Evolutionary conservation across 2,113 vertebrate species (phyloP).

Genomic region (Epinephelus fuscoguttatus): DNA sequence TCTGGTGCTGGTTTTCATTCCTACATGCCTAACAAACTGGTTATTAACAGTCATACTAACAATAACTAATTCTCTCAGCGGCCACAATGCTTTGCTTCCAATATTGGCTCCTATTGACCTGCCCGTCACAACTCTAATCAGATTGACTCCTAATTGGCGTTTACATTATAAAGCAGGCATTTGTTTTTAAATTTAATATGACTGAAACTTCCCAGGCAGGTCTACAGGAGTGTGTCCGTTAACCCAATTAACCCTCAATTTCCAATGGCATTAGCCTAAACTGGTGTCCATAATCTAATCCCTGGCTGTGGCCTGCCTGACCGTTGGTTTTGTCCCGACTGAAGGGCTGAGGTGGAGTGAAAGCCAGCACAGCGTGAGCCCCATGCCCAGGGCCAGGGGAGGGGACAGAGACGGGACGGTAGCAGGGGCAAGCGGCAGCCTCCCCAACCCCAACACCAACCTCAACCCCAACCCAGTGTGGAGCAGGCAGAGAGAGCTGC

Average conservation of each 20-base stretch:
- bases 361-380: conserved; percentile 87
- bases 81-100: conserved; percentile 60
- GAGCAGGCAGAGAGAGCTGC: conserved; percentile 88
- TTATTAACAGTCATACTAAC: conserved; percentile 75
- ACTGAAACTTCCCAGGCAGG: conserved; percentile 32
- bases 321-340: conserved; percentile 81
- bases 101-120: conserved; percentile 65
- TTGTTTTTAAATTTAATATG: not conserved
- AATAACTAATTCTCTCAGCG: conserved; percentile 49
- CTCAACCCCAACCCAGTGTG: conserved; percentile 82
- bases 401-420: conserved; percentile 79
- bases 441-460: conserved; percentile 79
- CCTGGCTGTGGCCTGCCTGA: conserved; percentile 71
- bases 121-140: conserved; percentile 7
- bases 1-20: conserved; percentile 88
- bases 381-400: conserved; percentile 81
- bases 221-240: conserved; percentile 55
- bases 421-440: conserved; percentile 74
- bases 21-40: conserved; percentile 72
- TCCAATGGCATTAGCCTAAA: conserved; percentile 30
- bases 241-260: conserved; percentile 15
- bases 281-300: conserved; percentile 56
- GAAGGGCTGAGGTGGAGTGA: conserved; percentile 88
- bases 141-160: conserved; percentile 33
- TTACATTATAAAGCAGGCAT: not conserved